Evolutionary conservation across 2,113 vertebrate species (phyloP).

Genomic region (Thalassarche chlororhynchos): DNA sequence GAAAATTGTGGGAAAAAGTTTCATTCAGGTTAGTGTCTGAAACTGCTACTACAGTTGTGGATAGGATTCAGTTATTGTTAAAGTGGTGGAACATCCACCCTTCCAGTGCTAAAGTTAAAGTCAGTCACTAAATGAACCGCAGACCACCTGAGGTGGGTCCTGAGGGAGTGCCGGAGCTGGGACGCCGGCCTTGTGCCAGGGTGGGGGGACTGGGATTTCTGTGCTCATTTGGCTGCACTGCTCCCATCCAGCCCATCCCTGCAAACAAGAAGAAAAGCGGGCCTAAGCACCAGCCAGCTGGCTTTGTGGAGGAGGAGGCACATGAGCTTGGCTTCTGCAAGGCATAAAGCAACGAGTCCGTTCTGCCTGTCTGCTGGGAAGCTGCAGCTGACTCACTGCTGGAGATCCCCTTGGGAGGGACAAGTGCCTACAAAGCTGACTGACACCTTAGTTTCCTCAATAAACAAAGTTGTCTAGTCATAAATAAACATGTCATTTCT

Average conservation of each 20-base stretch:
- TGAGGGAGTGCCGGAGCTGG: fast-evolving
- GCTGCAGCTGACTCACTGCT: background rate
- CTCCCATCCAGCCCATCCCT: background rate
- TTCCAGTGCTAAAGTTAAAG: background rate
- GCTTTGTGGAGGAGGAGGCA: background rate
- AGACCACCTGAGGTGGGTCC: background rate
- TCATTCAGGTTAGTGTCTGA: background rate
- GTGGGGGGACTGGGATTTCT: background rate
- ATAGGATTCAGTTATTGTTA: background rate
- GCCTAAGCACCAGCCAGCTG: background rate
- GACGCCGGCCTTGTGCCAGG: fast-evolving
- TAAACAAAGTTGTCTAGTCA: background rate
- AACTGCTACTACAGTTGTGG: background rate
- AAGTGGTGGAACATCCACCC: background rate
- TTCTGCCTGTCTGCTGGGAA: background rate
- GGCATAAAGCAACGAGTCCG: background rate
- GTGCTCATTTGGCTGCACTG: background rate
- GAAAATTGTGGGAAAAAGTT: background rate
- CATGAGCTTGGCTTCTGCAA: background rate
- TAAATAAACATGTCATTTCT: background rate
- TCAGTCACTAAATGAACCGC: background rate
- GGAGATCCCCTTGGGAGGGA: background rate
- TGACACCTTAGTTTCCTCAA: background rate
- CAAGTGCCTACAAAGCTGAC: background rate
- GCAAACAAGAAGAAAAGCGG: background rate